These are phyloP conservation scores for Catocala sponsa DNA, from an alignment of 2,888 invertebrate species.

Conservation along the genomic window DNA sequence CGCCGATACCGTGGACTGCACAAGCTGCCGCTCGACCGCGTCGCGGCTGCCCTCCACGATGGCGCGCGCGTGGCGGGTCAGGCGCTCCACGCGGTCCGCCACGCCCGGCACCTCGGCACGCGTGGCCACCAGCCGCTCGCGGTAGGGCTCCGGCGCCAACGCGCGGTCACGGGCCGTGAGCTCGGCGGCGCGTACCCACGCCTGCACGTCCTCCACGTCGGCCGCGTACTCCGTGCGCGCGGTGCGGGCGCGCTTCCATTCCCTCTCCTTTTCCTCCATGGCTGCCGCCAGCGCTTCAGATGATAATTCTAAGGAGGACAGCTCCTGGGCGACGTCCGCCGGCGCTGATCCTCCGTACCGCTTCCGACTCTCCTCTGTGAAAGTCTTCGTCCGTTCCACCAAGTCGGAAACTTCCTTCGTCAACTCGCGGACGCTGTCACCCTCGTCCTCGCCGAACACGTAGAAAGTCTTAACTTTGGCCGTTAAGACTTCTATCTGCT, in stretches of 20 bases:
- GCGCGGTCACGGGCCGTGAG: constrained; percentile 94
- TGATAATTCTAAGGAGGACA: constrained; percentile 94
- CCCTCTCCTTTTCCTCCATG: constrained; percentile 96
- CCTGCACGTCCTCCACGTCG: constrained; percentile 94
- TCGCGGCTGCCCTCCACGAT: constrained; percentile 94
- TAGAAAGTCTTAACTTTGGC: constrained; percentile 91
- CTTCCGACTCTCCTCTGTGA: constrained; percentile 88
- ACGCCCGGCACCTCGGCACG: constrained; percentile 92
- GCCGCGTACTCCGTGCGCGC: constrained; percentile 93
- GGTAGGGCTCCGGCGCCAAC: constrained; percentile 92
- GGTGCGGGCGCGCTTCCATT: constrained; percentile 95
- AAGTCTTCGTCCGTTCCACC: constrained; percentile 87
- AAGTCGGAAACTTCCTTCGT: constrained; percentile 87
- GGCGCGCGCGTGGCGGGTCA: constrained; percentile 92
- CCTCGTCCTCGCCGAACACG: constrained; percentile 93
- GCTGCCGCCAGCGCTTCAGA: constrained; percentile 93
- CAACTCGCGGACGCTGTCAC: constrained; percentile 88
- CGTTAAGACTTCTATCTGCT: constrained; percentile 90
- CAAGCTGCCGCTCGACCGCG: constrained; percentile 92
- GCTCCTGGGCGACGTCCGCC: constrained; percentile 93
- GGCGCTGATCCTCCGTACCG: constrained; percentile 91
- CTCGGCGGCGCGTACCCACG: constrained; percentile 95
- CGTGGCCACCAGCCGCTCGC: constrained; percentile 93
- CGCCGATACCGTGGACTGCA: constrained; percentile 92
- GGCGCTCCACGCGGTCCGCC: constrained; percentile 92